Percentiles rank a stretch among this genome's conserved stretches.
Evolutionary conservation across 2,113 vertebrate species (phyloP).

Genomic region (Corythaixoides concolor): DNA sequence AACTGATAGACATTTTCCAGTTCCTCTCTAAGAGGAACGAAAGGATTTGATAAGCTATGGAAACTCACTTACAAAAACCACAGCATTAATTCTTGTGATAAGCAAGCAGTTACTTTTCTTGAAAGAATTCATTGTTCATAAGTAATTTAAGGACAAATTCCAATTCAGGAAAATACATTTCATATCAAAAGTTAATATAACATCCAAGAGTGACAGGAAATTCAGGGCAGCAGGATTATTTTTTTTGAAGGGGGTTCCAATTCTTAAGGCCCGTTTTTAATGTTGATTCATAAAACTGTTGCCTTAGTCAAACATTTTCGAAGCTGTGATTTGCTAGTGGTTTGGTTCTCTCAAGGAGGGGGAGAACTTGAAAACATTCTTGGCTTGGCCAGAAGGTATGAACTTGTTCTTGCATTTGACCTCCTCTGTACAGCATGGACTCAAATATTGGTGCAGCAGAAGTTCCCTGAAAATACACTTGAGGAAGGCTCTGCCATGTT

Average conservation of each 20-base stretch:
- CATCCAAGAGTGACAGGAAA: slow-evolving; percentile 61
- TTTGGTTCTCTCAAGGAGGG: neutral
- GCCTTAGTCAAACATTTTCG: slow-evolving; percentile 5
- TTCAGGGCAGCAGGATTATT: slow-evolving; percentile 14
- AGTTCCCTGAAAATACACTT: neutral
- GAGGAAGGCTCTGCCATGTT: neutral
- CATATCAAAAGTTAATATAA: slow-evolving; percentile 60
- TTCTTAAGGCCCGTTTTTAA: slow-evolving; percentile 28
- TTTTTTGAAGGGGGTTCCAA: neutral
- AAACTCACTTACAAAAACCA: slow-evolving; percentile 65
- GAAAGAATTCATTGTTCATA: slow-evolving; percentile 72
- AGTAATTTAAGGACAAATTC: slow-evolving; percentile 71
- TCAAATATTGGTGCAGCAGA: neutral
- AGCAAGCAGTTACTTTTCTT: slow-evolving; percentile 58
- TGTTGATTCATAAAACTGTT: slow-evolving; percentile 22
- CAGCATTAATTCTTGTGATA: slow-evolving; percentile 69
- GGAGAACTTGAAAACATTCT: neutral
- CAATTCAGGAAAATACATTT: slow-evolving; percentile 71
- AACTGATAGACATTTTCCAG: slow-evolving; percentile 44
- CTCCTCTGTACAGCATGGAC: neutral
- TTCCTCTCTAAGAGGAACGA: slow-evolving; percentile 61
- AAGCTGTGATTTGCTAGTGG: slow-evolving; percentile 25
- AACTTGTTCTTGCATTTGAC: slow-evolving; percentile 22
- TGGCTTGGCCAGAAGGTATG: neutral
- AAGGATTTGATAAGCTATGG: slow-evolving; percentile 66